Percentiles rank a stretch among this genome's conserved stretches.
These are phyloP conservation scores for Halcyon senegalensis DNA, from an alignment of 2,113 vertebrate genomes.

Conservation along the genomic window DNA sequence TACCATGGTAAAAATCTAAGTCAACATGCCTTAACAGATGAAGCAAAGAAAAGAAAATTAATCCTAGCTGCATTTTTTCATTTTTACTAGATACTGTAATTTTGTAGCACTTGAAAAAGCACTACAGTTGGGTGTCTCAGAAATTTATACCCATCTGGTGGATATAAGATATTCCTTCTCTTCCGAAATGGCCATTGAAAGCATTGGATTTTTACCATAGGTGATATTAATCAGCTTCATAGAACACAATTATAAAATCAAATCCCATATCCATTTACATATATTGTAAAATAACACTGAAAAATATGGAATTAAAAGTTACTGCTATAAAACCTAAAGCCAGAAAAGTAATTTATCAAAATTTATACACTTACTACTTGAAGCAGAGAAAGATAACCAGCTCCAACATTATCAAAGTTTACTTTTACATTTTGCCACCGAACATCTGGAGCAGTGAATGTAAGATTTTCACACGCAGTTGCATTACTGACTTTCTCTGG, in stretches of 20 bases:
- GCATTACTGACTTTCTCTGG: constrained; percentile 30
- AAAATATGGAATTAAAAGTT: background rate
- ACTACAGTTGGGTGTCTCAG: background rate
- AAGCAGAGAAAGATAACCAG: constrained; percentile 91
- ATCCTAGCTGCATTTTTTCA: background rate
- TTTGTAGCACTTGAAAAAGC: background rate
- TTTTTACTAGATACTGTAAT: background rate
- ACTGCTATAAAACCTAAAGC: background rate
- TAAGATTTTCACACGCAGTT: constrained; percentile 49
- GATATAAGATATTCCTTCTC: background rate
- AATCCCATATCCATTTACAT: background rate
- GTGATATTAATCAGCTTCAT: background rate
- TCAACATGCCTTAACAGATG: background rate
- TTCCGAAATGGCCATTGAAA: background rate
- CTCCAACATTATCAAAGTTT: constrained; percentile 95
- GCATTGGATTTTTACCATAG: background rate
- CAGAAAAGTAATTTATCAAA: background rate
- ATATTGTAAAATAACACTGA: background rate
- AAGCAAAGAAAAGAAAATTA: background rate
- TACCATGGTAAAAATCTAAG: background rate
- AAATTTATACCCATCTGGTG: background rate
- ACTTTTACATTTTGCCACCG: constrained; percentile 89
- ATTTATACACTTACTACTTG: constrained; percentile 84
- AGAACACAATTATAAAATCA: background rate
- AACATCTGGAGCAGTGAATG: constrained; percentile 10